A percentile compares a stretch with the other conserved stretches of the same genome.
Conservation (phyloP, 2,888 invertebrate genomes). For the Corythucha ciliata region DNA sequence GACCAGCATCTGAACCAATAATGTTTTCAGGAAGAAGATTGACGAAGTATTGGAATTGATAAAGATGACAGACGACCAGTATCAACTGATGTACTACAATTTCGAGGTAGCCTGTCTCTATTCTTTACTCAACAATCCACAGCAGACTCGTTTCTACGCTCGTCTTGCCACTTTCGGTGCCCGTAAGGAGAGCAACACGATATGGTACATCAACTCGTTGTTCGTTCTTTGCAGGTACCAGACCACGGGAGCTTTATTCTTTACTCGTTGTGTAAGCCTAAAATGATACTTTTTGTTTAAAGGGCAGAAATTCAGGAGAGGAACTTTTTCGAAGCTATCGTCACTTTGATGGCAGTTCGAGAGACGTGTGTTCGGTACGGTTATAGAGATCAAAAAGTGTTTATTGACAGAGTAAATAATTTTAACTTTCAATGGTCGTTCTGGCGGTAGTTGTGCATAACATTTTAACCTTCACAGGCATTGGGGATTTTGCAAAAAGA, state of each 20-base stretch:
- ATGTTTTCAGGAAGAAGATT: slow-evolving; percentile 12
- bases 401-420: slow-evolving; percentile 14
- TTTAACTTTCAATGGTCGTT: neutral
- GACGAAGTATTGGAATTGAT: slow-evolving; percentile 14
- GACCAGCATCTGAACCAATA: neutral
- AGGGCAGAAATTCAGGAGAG: slow-evolving; percentile 19
- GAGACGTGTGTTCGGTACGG: slow-evolving; percentile 19
- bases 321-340: slow-evolving; percentile 11
- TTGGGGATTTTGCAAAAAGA: slow-evolving; percentile 16
- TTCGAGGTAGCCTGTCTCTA: slow-evolving; percentile 20
- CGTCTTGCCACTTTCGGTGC: slow-evolving; percentile 16
- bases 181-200: slow-evolving; percentile 14
- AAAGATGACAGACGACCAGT: slow-evolving; percentile 13
- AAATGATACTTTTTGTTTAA: neutral
- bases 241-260: too few species aligned
- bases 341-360: slow-evolving; percentile 18
- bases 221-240: slow-evolving; percentile 17
- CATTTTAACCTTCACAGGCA: slow-evolving; percentile 4
- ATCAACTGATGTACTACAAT: slow-evolving; percentile 21
- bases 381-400: slow-evolving; percentile 14
- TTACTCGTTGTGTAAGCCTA: too few species aligned
- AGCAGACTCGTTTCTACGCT: slow-evolving; percentile 15
- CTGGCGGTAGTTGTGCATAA: neutral
- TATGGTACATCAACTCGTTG: slow-evolving; percentile 22
- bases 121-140: slow-evolving; percentile 15